Conservation (phyloP, 2,888 invertebrate species). For the Acanthoscelides obtectus region DNA sequence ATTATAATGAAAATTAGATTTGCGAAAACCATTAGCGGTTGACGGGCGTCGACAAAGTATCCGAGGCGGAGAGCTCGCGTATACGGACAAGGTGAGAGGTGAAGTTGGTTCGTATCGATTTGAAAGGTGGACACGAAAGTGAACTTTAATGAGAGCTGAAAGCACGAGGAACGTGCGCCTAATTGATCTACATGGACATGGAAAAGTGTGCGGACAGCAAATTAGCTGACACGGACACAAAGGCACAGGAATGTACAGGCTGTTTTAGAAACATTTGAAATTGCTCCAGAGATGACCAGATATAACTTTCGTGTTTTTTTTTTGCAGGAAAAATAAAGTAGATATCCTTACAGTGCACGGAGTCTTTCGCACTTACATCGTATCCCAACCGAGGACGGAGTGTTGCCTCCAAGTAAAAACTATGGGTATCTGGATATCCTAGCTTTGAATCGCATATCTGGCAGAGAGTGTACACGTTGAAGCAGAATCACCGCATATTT, state of each 20-base stretch:
- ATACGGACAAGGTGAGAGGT: not conserved
- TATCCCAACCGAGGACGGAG: too few species aligned
- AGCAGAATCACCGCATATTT: too few species aligned
- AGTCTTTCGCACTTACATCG: too few species aligned
- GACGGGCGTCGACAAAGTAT: not conserved
- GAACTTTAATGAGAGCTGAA: not conserved
- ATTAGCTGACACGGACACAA: not conserved
- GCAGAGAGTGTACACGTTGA: too few species aligned
- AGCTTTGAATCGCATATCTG: too few species aligned
- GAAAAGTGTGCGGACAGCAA: not conserved
- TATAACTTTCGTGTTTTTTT: too few species aligned
- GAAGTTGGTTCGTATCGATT: not conserved
- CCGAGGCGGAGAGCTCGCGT: not conserved
- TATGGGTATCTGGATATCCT: too few species aligned
- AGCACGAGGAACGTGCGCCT: not conserved
- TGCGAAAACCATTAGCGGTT: not conserved
- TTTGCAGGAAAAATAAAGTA: too few species aligned
- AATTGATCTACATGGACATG: not conserved
- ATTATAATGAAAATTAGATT: not conserved
- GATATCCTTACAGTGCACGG: too few species aligned
- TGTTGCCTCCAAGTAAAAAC: too few species aligned
- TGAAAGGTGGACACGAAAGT: not conserved
- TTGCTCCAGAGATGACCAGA: too few species aligned
- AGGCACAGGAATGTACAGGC: not conserved
- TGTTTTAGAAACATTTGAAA: not conserved